Evolutionary conservation across 2,113 vertebrate species (phyloP), one percentile per base, ranked within the genome.

Genomic region (Buteo buteo): DNA sequence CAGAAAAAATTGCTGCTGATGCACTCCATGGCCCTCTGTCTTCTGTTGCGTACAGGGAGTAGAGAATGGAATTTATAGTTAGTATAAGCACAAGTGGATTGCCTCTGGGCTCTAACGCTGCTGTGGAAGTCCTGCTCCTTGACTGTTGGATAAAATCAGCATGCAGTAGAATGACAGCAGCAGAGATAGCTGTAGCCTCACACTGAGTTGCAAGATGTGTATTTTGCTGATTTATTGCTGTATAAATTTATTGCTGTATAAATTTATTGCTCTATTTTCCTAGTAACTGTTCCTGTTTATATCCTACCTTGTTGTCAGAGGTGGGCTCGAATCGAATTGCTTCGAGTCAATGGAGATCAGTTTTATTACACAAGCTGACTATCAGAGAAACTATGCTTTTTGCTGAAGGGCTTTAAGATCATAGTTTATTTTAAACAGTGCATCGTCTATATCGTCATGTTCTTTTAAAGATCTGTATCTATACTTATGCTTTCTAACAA

Each of bases 391-490:
- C 16, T 29, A 3, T 38, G 11, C 24, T 52, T 82, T 84, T 66
- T 87, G 62, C 45, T 77, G 44, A 54, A 3, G 13, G 32, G 22
- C 52, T 77, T 70, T 78, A 82, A 66, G 47, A 9, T 54, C 11
- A 1, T 26, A 25, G 42, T 78, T 87, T 72, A 61, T 71, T 82
- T 86, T 72, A 82, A 74, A 26, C 10, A 55, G n/a, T 25, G 25
- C 12, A 5, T 62, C 6, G 3, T 65, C 61, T 25, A 2, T 42
- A 67, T 52, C 3, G 21, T 42, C 0, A 0, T 70, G 40, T 67
- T 82, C 36, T 79, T 79, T 50, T 71, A 34, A 85, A 85, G 44
- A 72, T 31, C 29, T 85, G 18, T 87, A 31, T 84, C 44, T 79
- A 5, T 74, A 52, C 18, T 72, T 52, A 9, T 0, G 8, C 52